A percentile compares a stretch with the other conserved stretches of the same genome.
phyloP scores from a whole-genome alignment of 2,113 vertebrate species.

The Paralichthys olivaceus region DNA sequence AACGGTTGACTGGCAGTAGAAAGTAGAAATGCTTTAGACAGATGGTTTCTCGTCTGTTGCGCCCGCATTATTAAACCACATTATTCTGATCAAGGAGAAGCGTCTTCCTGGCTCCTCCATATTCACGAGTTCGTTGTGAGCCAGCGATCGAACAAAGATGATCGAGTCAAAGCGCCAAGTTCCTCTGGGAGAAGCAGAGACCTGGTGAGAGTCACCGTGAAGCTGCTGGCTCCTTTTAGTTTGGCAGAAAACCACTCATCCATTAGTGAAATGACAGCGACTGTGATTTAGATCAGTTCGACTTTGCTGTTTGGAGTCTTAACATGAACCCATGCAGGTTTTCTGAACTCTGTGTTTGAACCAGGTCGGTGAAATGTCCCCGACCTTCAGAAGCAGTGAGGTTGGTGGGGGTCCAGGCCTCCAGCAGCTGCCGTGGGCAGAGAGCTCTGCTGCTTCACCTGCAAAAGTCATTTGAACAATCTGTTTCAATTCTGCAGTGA shows the following conservation, averaged over 20 bases:
- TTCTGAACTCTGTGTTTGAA: too few species aligned
- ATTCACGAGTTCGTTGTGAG: background rate
- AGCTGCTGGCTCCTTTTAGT: conserved; percentile 16
- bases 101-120: conserved; percentile 8
- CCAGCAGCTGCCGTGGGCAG: conserved; percentile 15
- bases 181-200: background rate
- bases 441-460: conserved; percentile 11
- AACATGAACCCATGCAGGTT: too few species aligned
- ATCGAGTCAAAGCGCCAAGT: background rate
- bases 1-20: background rate
- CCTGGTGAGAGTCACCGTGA: background rate
- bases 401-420: background rate
- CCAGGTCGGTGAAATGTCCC: background rate
- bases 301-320: background rate
- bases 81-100: conserved; percentile 9
- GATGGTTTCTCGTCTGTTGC: conserved; percentile 23
- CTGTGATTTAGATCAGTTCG: background rate
- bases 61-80: conserved; percentile 1
- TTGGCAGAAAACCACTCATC: conserved; percentile 19
- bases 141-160: conserved; percentile 2
- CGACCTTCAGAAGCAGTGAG: background rate
- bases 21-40: conserved; percentile 22
- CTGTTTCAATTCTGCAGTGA: background rate
- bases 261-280: background rate
- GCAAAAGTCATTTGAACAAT: conserved; percentile 9